Conservation (phyloP, 2,888 invertebrate species). For the Cephus nigrinus region DNA sequence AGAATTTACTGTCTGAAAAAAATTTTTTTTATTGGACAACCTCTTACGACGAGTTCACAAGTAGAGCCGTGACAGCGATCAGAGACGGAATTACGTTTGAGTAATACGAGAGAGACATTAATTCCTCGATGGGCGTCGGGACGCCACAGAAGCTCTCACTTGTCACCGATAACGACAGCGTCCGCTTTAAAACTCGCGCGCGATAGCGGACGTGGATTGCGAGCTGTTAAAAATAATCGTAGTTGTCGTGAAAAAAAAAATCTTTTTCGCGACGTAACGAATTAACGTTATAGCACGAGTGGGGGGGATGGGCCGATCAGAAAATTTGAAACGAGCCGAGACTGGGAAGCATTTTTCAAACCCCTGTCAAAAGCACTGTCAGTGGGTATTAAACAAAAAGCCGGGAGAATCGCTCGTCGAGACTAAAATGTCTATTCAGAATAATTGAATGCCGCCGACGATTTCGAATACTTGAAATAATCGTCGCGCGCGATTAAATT, state of each 20-base stretch:
- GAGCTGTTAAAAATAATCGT: background rate
- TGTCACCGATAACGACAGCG: background rate
- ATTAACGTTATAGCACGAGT: slow-evolving; percentile 32
- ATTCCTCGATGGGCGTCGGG: background rate
- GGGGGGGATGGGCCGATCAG: background rate
- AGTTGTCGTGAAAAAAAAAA: background rate
- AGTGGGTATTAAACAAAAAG: background rate
- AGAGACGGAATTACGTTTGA: background rate
- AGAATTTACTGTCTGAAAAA: background rate
- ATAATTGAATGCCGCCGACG: background rate
- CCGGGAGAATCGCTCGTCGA: background rate
- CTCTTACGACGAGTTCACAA: background rate
- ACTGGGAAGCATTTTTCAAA: slow-evolving; percentile 43
- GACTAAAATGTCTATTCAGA: background rate
- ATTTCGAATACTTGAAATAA: background rate
- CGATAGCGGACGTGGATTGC: background rate
- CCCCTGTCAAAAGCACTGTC: slow-evolving; percentile 44
- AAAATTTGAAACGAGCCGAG: slow-evolving; percentile 3
- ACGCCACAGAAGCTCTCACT: background rate
- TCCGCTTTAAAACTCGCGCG: background rate
- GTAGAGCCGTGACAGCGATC: background rate
- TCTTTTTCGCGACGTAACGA: slow-evolving; percentile 24
- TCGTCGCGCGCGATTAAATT: background rate
- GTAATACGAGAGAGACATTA: background rate
- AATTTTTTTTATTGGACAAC: background rate